phyloP scores from a whole-genome alignment of 2,888 invertebrate species.

The Helicoverpa assulta region DNA sequence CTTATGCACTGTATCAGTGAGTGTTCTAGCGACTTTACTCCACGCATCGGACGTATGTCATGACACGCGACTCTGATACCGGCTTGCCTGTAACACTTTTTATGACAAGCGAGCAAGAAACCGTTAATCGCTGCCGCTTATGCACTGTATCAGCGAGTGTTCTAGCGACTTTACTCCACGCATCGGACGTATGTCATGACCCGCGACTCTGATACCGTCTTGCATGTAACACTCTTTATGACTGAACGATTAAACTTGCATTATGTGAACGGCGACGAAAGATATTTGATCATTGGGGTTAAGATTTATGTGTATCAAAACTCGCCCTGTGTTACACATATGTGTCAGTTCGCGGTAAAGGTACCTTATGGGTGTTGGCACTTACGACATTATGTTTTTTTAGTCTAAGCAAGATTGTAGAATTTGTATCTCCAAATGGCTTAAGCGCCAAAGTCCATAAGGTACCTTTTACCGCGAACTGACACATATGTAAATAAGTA shows the following conservation, averaged over 20 bases:
- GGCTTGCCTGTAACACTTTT: constrained; percentile 55
- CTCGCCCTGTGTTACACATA: too few species aligned
- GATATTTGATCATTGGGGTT: too few species aligned
- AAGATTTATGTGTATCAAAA: too few species aligned
- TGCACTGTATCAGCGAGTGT: background rate
- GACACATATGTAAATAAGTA: too few species aligned
- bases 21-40: constrained; percentile 66
- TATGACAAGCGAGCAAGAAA: constrained; percentile 2
- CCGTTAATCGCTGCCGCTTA: constrained; percentile 24
- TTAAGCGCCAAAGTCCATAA: too few species aligned
- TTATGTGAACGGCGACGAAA: constrained; percentile 8
- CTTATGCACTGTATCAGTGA: background rate
- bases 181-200: constrained; percentile 72
- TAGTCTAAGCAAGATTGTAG: too few species aligned
- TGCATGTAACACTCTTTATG: constrained; percentile 51
- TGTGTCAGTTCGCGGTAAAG: too few species aligned
- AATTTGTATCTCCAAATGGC: too few species aligned
- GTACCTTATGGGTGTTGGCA: too few species aligned
- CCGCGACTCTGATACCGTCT: constrained; percentile 54
- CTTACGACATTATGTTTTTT: too few species aligned
- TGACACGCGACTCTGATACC: constrained; percentile 57
- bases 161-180: constrained; percentile 72
- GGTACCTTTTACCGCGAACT: too few species aligned
- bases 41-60: constrained; percentile 74
- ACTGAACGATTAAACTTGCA: constrained; percentile 41